Percentiles rank a stretch among this genome's conserved stretches.
phyloP scores from a whole-genome alignment of 2,797 vertebrate genomes.

The Miichthys miiuy region DNA sequence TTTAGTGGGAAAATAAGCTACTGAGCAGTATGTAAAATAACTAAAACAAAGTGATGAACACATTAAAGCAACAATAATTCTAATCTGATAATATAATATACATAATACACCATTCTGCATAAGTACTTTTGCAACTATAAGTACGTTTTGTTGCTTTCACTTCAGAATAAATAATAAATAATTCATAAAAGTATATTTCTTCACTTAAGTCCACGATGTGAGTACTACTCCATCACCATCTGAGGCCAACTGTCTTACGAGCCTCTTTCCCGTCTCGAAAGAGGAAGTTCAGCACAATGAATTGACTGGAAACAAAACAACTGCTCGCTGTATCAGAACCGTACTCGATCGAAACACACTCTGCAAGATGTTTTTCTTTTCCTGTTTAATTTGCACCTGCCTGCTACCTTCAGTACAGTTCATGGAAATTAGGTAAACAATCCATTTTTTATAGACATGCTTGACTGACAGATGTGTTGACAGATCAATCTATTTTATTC shows the following conservation, averaged over 20 bases:
- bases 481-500: too few species aligned
- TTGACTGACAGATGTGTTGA: not conserved
- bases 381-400: constrained; percentile 6
- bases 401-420: not conserved
- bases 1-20: not conserved
- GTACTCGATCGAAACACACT: not conserved
- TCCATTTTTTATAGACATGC: not conserved
- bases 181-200: not conserved
- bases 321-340: not conserved
- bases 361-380: not conserved
- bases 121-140: not conserved
- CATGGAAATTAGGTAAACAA: not conserved
- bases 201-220: not conserved
- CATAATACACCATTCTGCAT: not conserved
- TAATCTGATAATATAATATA: not conserved
- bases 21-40: not conserved
- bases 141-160: not conserved
- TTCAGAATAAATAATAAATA: too few species aligned
- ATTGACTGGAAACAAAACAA: constrained; percentile 27
- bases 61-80: not conserved
- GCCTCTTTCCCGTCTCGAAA: constrained; percentile 26
- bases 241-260: not conserved
- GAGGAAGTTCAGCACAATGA: constrained; percentile 42
- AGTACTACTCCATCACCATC: not conserved
- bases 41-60: not conserved